Conservation (phyloP, 2,888 invertebrate species). For the Diloba caeruleocephala region DNA sequence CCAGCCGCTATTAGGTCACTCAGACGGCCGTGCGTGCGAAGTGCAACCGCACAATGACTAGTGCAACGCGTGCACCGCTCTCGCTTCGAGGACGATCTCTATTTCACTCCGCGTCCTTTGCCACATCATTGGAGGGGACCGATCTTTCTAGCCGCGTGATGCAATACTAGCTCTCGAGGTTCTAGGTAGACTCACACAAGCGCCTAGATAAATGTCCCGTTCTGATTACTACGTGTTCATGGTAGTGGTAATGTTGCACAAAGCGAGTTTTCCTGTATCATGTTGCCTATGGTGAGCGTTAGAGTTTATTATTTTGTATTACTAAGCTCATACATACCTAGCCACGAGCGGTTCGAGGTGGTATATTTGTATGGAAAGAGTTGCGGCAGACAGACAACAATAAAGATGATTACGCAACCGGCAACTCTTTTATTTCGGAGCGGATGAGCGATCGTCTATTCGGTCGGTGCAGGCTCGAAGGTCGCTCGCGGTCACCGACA, state of each 20-base stretch:
- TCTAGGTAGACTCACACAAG: slow-evolving; percentile 75
- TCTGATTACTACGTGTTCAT: slow-evolving; percentile 70
- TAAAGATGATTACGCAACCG: slow-evolving; percentile 72
- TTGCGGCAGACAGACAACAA: slow-evolving; percentile 63
- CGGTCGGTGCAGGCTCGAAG: slow-evolving; percentile 83
- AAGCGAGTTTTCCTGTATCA: slow-evolving; percentile 49
- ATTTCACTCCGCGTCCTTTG: slow-evolving; percentile 88
- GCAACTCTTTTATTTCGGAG: slow-evolving; percentile 73
- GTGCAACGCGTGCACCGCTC: slow-evolving; percentile 88
- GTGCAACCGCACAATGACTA: slow-evolving; percentile 87
- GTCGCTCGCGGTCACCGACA: slow-evolving; percentile 86
- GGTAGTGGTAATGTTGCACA: slow-evolving; percentile 47
- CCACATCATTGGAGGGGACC: slow-evolving; percentile 87
- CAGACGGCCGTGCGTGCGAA: slow-evolving; percentile 86
- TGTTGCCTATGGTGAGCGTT: slow-evolving; percentile 24
- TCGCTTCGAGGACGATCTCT: slow-evolving; percentile 89
- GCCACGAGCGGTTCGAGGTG: background rate
- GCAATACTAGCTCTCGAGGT: slow-evolving; percentile 74
- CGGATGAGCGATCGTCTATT: slow-evolving; percentile 69
- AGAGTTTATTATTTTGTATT: slow-evolving; percentile 41
- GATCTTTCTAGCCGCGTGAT: slow-evolving; percentile 87
- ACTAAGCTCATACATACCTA: slow-evolving; percentile 6
- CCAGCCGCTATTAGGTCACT: slow-evolving; percentile 89
- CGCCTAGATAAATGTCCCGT: slow-evolving; percentile 72
- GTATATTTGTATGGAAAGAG: slow-evolving; percentile 28